These are phyloP conservation scores for Labeo catla DNA, from an alignment of 2,113 vertebrate genomes.

Conservation along the genomic window DNA sequence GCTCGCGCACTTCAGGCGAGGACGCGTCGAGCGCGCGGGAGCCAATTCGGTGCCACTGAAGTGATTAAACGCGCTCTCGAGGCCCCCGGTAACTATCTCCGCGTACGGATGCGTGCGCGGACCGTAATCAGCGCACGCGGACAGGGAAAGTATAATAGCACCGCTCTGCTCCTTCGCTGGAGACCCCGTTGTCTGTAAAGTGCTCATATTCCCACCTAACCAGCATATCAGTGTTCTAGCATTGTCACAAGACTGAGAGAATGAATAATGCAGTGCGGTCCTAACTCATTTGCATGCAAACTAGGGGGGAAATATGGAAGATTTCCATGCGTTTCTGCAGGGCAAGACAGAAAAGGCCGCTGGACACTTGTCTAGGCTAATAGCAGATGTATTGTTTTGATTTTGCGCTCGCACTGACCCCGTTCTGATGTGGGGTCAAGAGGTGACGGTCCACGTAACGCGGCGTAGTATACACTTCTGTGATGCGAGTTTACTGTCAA, in stretches of 20 bases:
- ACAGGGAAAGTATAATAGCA: conserved; percentile 83
- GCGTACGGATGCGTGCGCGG: conserved; percentile 79
- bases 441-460: neutral
- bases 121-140: conserved; percentile 88
- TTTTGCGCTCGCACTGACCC: neutral
- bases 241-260: conserved; percentile 52
- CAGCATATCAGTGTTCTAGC: conserved; percentile 56
- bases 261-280: conserved; percentile 70
- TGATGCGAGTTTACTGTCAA: conserved; percentile 57
- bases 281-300: conserved; percentile 68
- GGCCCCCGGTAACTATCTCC: conserved; percentile 78
- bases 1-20: conserved; percentile 72
- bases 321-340: neutral
- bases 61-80: conserved; percentile 90
- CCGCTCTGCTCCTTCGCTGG: conserved; percentile 63
- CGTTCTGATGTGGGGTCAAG: neutral
- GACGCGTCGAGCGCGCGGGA: conserved; percentile 70
- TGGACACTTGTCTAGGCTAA: neutral
- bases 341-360: neutral
- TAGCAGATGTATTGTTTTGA: neutral
- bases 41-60: conserved; percentile 86
- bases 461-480: neutral
- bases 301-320: conserved; percentile 27
- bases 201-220: conserved; percentile 67
- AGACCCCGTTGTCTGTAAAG: conserved; percentile 77